Percentiles rank a stretch among this genome's conserved stretches.
phyloP scores from a whole-genome alignment of 2,888 invertebrate genomes.

The Schizaphis graminum region DNA sequence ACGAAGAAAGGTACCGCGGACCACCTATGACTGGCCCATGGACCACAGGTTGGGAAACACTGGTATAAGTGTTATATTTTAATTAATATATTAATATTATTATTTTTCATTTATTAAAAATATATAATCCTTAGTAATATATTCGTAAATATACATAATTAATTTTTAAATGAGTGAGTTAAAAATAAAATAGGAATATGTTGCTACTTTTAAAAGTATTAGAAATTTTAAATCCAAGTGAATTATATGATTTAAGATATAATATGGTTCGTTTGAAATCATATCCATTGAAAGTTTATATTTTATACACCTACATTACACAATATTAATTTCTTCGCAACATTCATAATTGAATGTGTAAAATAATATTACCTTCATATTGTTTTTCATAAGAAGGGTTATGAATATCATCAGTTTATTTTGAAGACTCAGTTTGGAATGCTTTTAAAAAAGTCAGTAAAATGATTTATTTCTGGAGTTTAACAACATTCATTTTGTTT shows the following conservation, averaged over 20 bases:
- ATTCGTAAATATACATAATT: neutral
- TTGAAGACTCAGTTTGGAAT: neutral
- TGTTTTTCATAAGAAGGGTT: neutral
- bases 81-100: neutral
- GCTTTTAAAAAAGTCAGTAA: neutral
- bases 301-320: neutral
- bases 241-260: neutral
- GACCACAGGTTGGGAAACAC: no score
- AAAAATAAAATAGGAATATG: neutral
- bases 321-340: neutral
- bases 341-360: neutral
- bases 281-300: neutral
- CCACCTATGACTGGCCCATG: no score
- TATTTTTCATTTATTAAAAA: neutral
- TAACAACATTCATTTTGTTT: neutral
- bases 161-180: fast-evolving
- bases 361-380: neutral
- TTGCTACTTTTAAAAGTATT: neutral
- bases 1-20: no score
- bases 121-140: neutral
- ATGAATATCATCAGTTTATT: neutral
- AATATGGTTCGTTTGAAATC: neutral
- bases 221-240: neutral
- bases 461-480: neutral
- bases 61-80: neutral